Evolutionary conservation across 2,888 invertebrate genomes (phyloP).

Genomic region (Dorcus hopei): DNA sequence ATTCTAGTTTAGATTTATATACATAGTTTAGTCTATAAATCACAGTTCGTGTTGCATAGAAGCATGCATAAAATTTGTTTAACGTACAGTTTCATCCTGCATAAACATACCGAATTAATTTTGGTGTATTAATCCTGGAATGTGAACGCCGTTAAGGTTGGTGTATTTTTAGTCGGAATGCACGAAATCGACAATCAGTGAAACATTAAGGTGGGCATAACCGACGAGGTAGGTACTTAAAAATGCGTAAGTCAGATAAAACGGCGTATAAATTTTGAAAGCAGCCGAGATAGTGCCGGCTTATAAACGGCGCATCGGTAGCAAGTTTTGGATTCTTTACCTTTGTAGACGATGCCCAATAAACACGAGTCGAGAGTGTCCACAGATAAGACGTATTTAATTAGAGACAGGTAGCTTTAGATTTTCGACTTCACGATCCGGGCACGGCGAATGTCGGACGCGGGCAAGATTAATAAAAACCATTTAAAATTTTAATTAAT

Average conservation of each 20-base stretch:
- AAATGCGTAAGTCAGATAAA: conserved; percentile 24
- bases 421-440: conserved; percentile 18
- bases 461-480: conserved; percentile 19
- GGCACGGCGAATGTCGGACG: conserved; percentile 1
- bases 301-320: conserved; percentile 27
- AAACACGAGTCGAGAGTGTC: conserved; percentile 12
- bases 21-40: too few relatives aligned
- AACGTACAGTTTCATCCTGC: too few relatives aligned
- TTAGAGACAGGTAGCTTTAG: conserved; percentile 24
- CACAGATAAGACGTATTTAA: conserved; percentile 25
- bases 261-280: conserved; percentile 22
- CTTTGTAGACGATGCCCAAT: conserved; percentile 26
- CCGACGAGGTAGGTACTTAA: conserved; percentile 6
- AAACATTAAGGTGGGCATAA: conserved; percentile 12
- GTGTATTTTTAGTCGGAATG: conserved; percentile 7
- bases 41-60: too few relatives aligned
- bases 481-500: conserved; percentile 23
- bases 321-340: conserved; percentile 28
- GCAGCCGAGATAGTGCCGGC: conserved; percentile 22
- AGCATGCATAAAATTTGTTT: too few relatives aligned
- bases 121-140: too few relatives aligned
- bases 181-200: conserved; percentile 17
- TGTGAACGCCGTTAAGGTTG: not conserved
- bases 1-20: too few relatives aligned
- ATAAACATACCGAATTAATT: too few relatives aligned